Evolutionary conservation across 2,113 vertebrate species (phyloP).

Genomic region (Eudorcas thomsonii): DNA sequence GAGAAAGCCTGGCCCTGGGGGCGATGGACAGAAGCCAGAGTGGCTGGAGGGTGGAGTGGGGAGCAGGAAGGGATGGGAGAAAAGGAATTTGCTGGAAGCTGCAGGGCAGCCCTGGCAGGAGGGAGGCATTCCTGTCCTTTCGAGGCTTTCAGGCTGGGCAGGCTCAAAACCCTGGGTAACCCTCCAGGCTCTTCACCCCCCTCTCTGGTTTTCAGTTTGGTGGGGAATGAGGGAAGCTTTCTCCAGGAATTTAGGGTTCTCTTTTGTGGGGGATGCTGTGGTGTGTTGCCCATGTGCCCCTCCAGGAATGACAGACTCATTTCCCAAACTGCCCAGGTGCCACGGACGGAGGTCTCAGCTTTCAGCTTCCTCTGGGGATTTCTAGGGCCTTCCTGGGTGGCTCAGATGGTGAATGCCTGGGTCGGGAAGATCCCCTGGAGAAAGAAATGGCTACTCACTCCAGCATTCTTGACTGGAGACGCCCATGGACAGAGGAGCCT

Average conservation of each 20-base stretch:
- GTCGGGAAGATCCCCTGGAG: neutral
- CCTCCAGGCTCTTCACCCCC: too few species aligned
- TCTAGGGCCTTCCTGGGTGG: neutral
- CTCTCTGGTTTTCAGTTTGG: neutral
- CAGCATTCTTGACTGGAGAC: neutral
- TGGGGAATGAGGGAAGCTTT: neutral
- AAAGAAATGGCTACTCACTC: neutral
- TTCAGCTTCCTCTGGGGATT: neutral
- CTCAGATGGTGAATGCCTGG: neutral
- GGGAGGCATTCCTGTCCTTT: neutral
- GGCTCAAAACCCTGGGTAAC: neutral
- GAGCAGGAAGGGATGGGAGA: neutral
- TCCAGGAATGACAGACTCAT: neutral
- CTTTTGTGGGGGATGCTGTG: neutral
- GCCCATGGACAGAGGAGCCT: neutral
- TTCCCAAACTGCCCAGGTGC: too few species aligned
- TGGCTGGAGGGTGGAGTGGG: neutral
- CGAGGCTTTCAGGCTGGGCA: neutral
- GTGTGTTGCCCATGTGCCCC: too few species aligned
- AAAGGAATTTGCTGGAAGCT: neutral
- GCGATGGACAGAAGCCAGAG: fast-evolving
- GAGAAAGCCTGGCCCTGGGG: neutral
- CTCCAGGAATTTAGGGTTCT: neutral
- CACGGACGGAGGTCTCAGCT: neutral
- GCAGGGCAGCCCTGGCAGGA: neutral